A percentile compares a stretch with the other conserved stretches of the same genome.
These are phyloP conservation scores for Dioctria linearis DNA, from an alignment of 2,888 invertebrate genomes.

Conservation along the genomic window DNA sequence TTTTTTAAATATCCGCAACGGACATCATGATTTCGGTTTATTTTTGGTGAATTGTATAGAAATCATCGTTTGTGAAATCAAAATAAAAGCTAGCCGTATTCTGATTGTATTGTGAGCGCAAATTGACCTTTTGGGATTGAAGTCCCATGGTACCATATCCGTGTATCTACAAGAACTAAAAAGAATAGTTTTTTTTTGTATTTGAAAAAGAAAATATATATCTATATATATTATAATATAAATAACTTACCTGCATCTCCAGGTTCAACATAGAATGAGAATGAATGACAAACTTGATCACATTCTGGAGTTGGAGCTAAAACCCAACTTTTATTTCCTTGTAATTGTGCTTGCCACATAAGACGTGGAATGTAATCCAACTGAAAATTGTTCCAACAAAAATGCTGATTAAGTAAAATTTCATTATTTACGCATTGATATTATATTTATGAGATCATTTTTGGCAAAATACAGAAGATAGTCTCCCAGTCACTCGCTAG, in stretches of 20 bases:
- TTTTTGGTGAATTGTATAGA: too few relatives aligned
- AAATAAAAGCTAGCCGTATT: slow-evolving; percentile 80
- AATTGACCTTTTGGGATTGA: slow-evolving; percentile 85
- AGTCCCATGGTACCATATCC: slow-evolving; percentile 94
- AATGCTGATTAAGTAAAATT: too few relatives aligned
- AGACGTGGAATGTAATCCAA: slow-evolving; percentile 91
- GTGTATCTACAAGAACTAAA: slow-evolving; percentile 87
- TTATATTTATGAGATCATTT: not conserved
- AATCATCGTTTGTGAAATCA: too few relatives aligned
- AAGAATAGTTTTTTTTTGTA: not conserved
- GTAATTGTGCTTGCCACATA: slow-evolving; percentile 95
- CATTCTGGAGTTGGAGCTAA: slow-evolving; percentile 91
- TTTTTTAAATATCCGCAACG: not conserved
- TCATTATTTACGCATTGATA: too few relatives aligned
- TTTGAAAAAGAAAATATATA: not conserved
- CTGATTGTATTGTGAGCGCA: slow-evolving; percentile 91
- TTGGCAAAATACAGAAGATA: not conserved
- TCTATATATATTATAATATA: not conserved
- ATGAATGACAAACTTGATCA: slow-evolving; percentile 80
- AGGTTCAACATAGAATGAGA: slow-evolving; percentile 85
- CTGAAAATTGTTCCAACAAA: slow-evolving; percentile 71
- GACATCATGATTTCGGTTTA: too few relatives aligned
- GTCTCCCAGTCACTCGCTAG: too few relatives aligned
- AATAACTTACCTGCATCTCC: slow-evolving; percentile 84
- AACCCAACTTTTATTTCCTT: slow-evolving; percentile 88